A percentile compares a stretch with the other conserved stretches of the same genome.
phyloP scores from a whole-genome alignment of 2,797 vertebrate genomes.

The Catamblyrhynchus diadema region DNA sequence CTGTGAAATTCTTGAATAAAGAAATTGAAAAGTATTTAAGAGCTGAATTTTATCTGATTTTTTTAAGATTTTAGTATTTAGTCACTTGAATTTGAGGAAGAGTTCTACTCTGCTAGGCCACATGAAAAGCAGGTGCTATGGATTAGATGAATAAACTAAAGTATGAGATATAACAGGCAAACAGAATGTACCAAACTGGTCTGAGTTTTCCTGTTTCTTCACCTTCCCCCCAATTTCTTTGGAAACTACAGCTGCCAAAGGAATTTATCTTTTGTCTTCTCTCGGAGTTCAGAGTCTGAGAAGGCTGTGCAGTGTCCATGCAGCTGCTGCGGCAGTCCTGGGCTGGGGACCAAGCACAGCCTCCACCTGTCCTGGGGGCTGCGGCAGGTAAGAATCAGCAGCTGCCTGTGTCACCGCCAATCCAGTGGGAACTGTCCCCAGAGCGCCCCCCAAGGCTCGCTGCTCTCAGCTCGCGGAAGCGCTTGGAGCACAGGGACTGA shows the following conservation, averaged over 20 bases:
- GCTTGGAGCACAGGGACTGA: neutral
- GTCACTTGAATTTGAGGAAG: neutral
- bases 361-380: neutral
- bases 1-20: conserved; percentile 27
- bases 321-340: neutral
- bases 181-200: neutral
- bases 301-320: neutral
- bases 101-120: neutral
- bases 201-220: neutral
- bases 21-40: neutral
- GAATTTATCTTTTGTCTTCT: neutral
- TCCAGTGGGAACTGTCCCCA: accelerated
- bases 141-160: neutral
- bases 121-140: neutral
- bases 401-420: accelerated
- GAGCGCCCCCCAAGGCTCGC: accelerated
- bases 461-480: neutral
- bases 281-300: neutral
- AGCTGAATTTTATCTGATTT: neutral
- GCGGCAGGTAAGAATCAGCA: neutral
- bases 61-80: neutral
- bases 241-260: neutral
- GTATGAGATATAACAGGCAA: neutral
- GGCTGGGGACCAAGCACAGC: neutral
- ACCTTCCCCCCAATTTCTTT: neutral